A percentile compares a stretch with the other conserved stretches of the same genome.
Conservation (phyloP, 2,797 vertebrate genomes). For the Simalia tracyae region DNA sequence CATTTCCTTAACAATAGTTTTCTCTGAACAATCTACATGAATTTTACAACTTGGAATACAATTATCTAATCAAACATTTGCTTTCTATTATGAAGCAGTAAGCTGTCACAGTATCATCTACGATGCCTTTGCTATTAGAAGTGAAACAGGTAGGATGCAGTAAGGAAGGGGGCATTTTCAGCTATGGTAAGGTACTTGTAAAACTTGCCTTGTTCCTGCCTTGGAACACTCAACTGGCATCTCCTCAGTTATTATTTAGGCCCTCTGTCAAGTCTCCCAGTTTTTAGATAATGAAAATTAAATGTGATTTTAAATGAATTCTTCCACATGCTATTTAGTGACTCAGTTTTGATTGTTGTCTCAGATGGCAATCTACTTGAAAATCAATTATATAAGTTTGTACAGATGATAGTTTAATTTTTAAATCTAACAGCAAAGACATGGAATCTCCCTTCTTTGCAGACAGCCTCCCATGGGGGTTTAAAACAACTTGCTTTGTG, state of each 20-base stretch:
- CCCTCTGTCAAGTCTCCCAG: no score
- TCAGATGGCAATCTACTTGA: not conserved
- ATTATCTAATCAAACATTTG: not conserved
- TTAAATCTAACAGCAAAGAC: not conserved
- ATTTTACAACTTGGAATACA: not conserved
- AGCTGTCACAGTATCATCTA: not conserved
- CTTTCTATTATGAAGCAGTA: not conserved
- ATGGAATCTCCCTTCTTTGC: not conserved
- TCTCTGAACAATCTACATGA: not conserved
- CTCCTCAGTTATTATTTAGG: not conserved
- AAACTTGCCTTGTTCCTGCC: not conserved
- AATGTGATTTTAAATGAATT: not conserved
- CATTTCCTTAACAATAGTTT: not conserved
- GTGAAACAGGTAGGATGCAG: not conserved
- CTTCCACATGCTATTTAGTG: not conserved
- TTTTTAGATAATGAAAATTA: not conserved
- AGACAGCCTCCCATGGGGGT: not conserved
- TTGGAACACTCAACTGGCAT: not conserved
- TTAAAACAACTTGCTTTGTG: slow-evolving; percentile 7
- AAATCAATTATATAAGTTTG: not conserved
- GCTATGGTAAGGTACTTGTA: not conserved
- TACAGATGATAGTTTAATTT: not conserved
- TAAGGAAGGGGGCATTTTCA: not conserved
- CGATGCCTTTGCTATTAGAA: not conserved
- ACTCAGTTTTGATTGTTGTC: not conserved